Conservation (phyloP, 2,797 vertebrate species). For the Siniperca undulata region DNA sequence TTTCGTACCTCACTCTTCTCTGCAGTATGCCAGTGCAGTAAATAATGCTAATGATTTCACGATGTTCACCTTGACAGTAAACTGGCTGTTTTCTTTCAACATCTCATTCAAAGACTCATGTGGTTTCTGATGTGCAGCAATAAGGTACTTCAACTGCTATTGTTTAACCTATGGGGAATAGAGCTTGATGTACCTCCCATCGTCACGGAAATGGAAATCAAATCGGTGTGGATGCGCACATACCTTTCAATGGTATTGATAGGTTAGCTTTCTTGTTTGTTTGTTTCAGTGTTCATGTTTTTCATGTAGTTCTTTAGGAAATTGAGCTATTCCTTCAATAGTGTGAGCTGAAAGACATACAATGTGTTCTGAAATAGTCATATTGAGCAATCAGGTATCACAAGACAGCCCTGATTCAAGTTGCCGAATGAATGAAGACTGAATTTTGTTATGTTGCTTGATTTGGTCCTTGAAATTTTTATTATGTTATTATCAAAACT, state of each 20-base stretch:
- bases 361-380: conserved; percentile 49
- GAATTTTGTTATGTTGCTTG: conserved; percentile 43
- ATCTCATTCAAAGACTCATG: conserved; percentile 69
- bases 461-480: conserved; percentile 51
- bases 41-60: conserved; percentile 83
- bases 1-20: conserved; percentile 56
- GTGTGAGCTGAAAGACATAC: conserved; percentile 25
- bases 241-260: conserved; percentile 72
- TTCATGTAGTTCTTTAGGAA: conserved; percentile 46
- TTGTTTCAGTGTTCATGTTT: conserved; percentile 61
- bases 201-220: conserved; percentile 73
- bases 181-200: conserved; percentile 68
- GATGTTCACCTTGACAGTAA: conserved; percentile 81
- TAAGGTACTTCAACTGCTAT: conserved; percentile 74
- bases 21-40: conserved; percentile 68
- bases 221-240: conserved; percentile 50
- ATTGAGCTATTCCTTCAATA: conserved; percentile 58
- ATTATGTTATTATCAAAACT: conserved; percentile 49
- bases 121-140: conserved; percentile 77
- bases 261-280: conserved; percentile 64
- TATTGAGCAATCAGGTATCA: conserved; percentile 39
- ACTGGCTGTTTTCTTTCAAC: conserved; percentile 79
- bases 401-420: conserved; percentile 32
- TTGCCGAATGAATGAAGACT: conserved; percentile 41
- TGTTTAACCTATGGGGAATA: conserved; percentile 83